Base-by-base conservation (phyloP, 1,140 invertebrate species). In the Drosophila takahashii region DNA sequence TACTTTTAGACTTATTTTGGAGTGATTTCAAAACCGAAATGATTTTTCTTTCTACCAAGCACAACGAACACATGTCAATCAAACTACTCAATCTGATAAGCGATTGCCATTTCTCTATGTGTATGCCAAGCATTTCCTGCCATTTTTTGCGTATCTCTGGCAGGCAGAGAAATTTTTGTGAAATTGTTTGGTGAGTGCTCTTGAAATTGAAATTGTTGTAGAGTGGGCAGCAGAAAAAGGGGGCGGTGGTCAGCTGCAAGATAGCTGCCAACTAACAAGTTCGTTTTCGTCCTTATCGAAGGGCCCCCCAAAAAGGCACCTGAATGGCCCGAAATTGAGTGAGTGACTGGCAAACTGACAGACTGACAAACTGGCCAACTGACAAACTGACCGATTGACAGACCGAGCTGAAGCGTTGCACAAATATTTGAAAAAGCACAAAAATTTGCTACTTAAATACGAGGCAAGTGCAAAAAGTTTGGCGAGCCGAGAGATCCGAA, bases 381-480 rank as follows among this genome's bases (percentile, higher is more conserved):
- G 52, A 53, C 62, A n/a, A 62, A 80, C 76, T 69, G 81, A 44
- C 62, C 62, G 62, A 83, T 51, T 78, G 79, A 70, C 52, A 41
- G 45, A 64, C 41, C 39, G 29, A 11, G 34, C 41, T 74, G 45
- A 89, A 86, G 84, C 77, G 61, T 84, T 89, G 84, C 77, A 84
- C 84, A 89, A 89, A 89, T 90, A 89, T 87, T 87, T 87, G 84
- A 76, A 72, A 87, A 86, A 66, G 81, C 83, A 65, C 64, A 57
- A 56, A 86, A 81, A 79, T 79, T 89, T 80, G 72, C 79, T 80
- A 90, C 85, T 87, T 87, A 87, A 89, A 89, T 89, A 66, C 59
- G 60, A 57, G 61, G 51, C 47, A 61, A 86, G 67, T 70, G 76
- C 64, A 80, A 89, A 89, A 84, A 73, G 42, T 54, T 29, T 67